A percentile compares a stretch with the other conserved stretches of the same genome.
These are phyloP conservation scores for Amblyjoppa proteus DNA, from an alignment of 2,888 invertebrate genomes.

Conservation along the genomic window DNA sequence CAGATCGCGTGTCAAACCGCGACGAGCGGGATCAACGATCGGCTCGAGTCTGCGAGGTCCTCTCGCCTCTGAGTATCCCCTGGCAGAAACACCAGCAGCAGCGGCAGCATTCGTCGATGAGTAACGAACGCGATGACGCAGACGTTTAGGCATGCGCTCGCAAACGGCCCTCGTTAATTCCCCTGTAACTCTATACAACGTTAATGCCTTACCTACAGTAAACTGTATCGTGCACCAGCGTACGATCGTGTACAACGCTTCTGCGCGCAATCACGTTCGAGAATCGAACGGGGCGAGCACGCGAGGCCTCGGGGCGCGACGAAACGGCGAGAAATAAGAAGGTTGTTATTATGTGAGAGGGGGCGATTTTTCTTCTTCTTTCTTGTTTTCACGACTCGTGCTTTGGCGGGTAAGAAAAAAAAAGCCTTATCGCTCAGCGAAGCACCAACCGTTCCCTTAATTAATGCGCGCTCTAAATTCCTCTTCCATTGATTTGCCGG, in stretches of 20 bases:
- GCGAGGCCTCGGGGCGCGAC: slow-evolving; percentile 1
- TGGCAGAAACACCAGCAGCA: slow-evolving; percentile 33
- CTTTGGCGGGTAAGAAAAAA: slow-evolving; percentile 10
- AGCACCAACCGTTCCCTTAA: slow-evolving; percentile 41
- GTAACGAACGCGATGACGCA: slow-evolving; percentile 66
- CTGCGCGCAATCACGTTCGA: slow-evolving; percentile 43
- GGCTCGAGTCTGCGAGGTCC: slow-evolving; percentile 11
- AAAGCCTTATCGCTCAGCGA: slow-evolving; percentile 26
- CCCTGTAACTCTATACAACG: slow-evolving; percentile 29
- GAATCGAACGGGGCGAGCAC: slow-evolving; percentile 13
- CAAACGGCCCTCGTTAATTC: slow-evolving; percentile 61
- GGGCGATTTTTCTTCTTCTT: neutral
- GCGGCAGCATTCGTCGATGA: slow-evolving; percentile 56
- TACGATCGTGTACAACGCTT: slow-evolving; percentile 13
- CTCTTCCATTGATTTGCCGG: slow-evolving; percentile 13
- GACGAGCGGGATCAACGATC: slow-evolving; percentile 65
- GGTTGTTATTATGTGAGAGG: slow-evolving; percentile 32
- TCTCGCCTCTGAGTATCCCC: slow-evolving; percentile 29
- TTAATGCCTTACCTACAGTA: slow-evolving; percentile 8
- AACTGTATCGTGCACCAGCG: slow-evolving; percentile 1
- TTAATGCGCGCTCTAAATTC: slow-evolving; percentile 40
- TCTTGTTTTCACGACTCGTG: neutral
- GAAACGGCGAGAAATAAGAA: slow-evolving; percentile 29
- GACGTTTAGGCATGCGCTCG: slow-evolving; percentile 64
- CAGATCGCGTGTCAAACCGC: slow-evolving; percentile 66